These are phyloP conservation scores for Pseudotriccus pelzelni DNA, from an alignment of 2,797 vertebrate genomes.

Conservation along the genomic window DNA sequence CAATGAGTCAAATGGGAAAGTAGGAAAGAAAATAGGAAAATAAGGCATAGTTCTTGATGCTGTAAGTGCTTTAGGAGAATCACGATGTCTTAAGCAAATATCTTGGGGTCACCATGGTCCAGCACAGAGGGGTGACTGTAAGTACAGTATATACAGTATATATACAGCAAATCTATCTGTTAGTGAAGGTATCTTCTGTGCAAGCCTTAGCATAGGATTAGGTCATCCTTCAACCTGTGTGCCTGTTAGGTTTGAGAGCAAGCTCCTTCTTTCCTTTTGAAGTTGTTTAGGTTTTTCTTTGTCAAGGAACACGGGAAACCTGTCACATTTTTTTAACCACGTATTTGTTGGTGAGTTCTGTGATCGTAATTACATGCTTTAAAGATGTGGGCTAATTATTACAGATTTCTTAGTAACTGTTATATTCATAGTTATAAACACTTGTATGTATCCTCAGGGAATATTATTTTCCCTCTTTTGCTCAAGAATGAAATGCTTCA, in stretches of 20 bases:
- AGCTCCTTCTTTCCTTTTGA: neutral
- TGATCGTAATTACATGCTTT: neutral
- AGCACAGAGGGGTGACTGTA: neutral
- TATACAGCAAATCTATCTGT: neutral
- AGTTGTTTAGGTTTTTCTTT: neutral
- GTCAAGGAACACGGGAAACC: neutral
- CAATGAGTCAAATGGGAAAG: neutral
- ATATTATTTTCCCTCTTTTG: neutral
- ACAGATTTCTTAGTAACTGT: neutral
- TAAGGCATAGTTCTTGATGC: accelerated
- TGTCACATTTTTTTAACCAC: neutral
- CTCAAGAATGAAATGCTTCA: neutral
- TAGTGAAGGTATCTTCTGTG: neutral
- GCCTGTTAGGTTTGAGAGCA: neutral
- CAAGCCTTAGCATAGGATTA: neutral
- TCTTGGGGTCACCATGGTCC: neutral
- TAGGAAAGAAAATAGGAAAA: neutral
- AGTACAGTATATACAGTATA: neutral
- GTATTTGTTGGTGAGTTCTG: neutral
- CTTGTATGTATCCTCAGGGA: neutral
- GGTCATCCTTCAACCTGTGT: neutral
- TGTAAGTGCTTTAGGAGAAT: neutral
- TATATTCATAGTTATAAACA: neutral
- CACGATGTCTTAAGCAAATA: neutral
- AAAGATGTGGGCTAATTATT: conserved; percentile 4